Conservation (phyloP, 2,113 vertebrate species). For the Macquaria australasica region DNA sequence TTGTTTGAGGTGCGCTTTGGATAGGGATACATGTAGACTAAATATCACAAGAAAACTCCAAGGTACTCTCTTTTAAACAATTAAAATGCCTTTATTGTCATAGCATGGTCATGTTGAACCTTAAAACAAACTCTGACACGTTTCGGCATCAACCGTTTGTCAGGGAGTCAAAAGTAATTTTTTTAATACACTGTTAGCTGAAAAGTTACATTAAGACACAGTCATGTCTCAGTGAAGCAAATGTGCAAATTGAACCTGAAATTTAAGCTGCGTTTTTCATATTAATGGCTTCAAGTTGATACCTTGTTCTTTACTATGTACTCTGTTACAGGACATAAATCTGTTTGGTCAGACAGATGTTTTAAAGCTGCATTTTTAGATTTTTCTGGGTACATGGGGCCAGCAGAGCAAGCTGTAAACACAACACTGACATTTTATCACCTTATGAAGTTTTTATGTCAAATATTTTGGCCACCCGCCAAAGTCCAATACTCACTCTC, state of each 20-base stretch:
- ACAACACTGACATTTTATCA: slow-evolving; percentile 3
- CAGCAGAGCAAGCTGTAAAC: not conserved
- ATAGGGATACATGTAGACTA: too few relatives aligned
- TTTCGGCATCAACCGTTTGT: too few relatives aligned
- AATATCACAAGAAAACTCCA: too few relatives aligned
- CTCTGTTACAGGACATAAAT: not conserved
- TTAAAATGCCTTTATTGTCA: too few relatives aligned
- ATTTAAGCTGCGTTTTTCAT: not conserved
- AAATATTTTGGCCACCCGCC: not conserved
- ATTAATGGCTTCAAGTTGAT: not conserved
- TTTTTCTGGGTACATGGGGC: not conserved
- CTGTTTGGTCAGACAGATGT: not conserved
- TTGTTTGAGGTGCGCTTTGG: too few relatives aligned
- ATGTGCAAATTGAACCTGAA: not conserved
- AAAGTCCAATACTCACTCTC: not conserved
- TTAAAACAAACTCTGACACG: too few relatives aligned
- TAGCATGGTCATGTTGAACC: too few relatives aligned
- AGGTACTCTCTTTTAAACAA: too few relatives aligned
- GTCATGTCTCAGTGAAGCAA: not conserved
- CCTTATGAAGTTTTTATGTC: not conserved
- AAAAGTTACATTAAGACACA: not conserved
- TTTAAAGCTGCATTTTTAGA: not conserved
- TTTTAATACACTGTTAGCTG: too few relatives aligned
- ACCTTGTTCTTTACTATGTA: not conserved
- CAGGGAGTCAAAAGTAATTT: too few relatives aligned